Conservation (phyloP, 2,113 vertebrate genomes). For the Sander vitreus region DNA sequence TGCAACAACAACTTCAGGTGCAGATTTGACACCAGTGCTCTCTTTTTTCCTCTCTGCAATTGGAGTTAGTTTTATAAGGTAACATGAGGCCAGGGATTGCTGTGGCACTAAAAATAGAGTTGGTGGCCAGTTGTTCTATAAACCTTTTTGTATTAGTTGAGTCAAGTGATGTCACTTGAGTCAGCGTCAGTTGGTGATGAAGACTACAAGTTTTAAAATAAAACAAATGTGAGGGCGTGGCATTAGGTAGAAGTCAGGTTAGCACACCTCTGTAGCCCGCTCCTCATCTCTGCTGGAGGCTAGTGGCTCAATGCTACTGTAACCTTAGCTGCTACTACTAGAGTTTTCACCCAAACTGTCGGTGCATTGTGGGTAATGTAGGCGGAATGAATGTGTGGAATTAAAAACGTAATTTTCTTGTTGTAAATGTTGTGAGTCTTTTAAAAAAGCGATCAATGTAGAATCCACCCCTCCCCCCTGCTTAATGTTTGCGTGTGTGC, state of each 20-base stretch:
- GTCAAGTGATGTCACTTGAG: no score
- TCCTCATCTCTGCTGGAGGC: background rate
- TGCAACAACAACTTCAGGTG: no score
- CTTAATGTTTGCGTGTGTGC: background rate
- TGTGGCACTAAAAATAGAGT: background rate
- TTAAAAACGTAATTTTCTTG: background rate
- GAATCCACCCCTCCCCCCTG: background rate
- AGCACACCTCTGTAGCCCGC: background rate
- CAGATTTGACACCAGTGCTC: no score
- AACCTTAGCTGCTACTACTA: background rate
- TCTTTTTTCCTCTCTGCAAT: no score
- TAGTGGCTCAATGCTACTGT: background rate
- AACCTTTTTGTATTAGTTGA: no score
- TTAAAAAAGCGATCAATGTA: background rate
- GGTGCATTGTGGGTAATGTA: background rate
- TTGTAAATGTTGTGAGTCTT: background rate
- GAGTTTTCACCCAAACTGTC: background rate
- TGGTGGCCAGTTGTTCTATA: no score
- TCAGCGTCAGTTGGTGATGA: no score
- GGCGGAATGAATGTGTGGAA: background rate
- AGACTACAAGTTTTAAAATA: no score
- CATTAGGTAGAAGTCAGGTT: background rate
- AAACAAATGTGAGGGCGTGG: background rate
- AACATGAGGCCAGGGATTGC: background rate
- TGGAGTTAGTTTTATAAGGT: no score